A percentile compares a stretch with the other conserved stretches of the same genome.
phyloP scores from a whole-genome alignment of 2,113 vertebrate species.

The Gopherus evgoodei region DNA sequence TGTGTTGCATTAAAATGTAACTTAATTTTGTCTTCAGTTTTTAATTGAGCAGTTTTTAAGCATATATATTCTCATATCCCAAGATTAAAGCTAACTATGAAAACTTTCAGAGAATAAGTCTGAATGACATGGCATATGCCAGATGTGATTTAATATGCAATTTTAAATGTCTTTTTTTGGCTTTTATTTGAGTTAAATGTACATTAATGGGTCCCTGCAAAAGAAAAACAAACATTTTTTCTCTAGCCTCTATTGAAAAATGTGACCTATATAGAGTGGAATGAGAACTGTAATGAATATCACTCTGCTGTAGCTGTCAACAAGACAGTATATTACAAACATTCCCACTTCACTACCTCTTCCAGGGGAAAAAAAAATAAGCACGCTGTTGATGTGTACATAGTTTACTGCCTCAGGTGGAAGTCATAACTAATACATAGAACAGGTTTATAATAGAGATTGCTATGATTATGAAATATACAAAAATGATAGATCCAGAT shows the following conservation, averaged over 20 bases:
- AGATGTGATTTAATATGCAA: neutral
- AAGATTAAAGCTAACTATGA: neutral
- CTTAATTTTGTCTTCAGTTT: neutral
- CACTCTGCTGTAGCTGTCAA: neutral
- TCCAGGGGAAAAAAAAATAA: neutral
- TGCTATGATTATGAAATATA: neutral
- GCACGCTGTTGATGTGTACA: neutral
- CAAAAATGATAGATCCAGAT: neutral
- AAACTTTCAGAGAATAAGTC: neutral
- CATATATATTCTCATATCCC: neutral
- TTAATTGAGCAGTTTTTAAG: neutral
- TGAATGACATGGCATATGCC: neutral
- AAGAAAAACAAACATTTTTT: neutral
- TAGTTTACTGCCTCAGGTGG: neutral
- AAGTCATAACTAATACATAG: neutral
- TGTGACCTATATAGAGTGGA: neutral
- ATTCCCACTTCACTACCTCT: neutral
- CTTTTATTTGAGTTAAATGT: neutral
- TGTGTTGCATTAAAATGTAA: neutral
- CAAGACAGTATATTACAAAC: neutral
- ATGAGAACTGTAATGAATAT: neutral
- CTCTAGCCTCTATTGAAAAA: neutral
- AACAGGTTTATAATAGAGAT: neutral
- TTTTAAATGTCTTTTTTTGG: neutral
- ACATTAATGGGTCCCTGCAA: neutral